phyloP scores from a whole-genome alignment of 2,113 vertebrate genomes.

The Castor canadensis region DNA sequence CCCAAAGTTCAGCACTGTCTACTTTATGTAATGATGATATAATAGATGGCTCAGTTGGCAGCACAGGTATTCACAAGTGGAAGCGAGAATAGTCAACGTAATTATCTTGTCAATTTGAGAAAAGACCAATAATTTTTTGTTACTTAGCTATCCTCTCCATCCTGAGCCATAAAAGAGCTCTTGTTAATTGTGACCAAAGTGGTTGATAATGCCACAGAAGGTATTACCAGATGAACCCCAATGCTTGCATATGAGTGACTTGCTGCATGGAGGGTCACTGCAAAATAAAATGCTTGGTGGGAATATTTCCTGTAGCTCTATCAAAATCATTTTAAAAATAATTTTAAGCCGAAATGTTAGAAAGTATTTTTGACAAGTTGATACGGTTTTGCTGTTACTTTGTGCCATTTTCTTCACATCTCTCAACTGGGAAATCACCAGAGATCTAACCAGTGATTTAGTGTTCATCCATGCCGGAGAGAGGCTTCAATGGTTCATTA shows the following conservation, averaged over 20 bases:
- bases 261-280: not conserved
- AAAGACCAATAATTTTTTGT: constrained; percentile 18
- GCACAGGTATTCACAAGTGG: not conserved
- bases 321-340: constrained; percentile 30
- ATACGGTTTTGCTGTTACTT: constrained; percentile 9
- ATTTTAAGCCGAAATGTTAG: not conserved
- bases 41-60: too few species aligned
- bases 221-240: not conserved
- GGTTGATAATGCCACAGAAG: not conserved
- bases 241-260: not conserved
- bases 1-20: not conserved
- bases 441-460: constrained; percentile 71
- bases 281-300: not conserved
- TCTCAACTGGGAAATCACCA: constrained; percentile 65
- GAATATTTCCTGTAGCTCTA: not conserved
- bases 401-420: constrained; percentile 55
- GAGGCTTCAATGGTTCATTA: constrained; percentile 56
- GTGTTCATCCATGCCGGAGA: not conserved
- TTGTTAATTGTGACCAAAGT: constrained; percentile 5
- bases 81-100: not conserved
- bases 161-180: not conserved
- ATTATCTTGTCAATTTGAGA: not conserved
- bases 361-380: constrained; percentile 57
- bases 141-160: not conserved
- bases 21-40: not conserved